phyloP scores from a whole-genome alignment of 2,888 invertebrate species.

The Platycheirus albimanus region DNA sequence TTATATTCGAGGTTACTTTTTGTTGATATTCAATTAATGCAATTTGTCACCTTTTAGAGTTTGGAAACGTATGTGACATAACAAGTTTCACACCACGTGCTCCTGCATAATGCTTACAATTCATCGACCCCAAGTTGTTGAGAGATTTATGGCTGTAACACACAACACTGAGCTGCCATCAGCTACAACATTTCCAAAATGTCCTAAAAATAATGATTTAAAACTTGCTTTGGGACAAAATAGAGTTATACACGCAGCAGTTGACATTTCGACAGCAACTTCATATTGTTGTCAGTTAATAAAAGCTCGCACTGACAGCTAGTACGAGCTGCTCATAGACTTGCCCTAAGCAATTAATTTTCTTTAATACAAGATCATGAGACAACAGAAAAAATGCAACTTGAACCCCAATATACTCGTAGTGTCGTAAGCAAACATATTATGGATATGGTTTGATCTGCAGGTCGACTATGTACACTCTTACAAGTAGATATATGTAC shows the following conservation, averaged over 20 bases:
- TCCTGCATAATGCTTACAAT: conserved; percentile 20
- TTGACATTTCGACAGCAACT: conserved; percentile 66
- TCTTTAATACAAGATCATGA: conserved; percentile 16
- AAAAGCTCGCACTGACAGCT: conserved; percentile 37
- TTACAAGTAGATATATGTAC: too few species aligned
- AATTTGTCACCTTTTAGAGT: conserved; percentile 13
- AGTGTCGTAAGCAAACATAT: conserved; percentile 4
- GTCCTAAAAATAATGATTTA: conserved; percentile 62
- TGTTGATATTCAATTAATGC: not conserved
- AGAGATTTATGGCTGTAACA: conserved; percentile 32
- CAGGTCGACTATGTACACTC: not conserved
- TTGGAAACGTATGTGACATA: not conserved
- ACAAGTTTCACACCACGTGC: not conserved
- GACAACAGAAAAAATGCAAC: conserved; percentile 19
- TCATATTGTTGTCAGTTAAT: conserved; percentile 65
- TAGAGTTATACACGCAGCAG: conserved; percentile 55
- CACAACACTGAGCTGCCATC: conserved; percentile 25
- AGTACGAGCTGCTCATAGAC: conserved; percentile 34
- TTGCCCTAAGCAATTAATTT: conserved; percentile 58
- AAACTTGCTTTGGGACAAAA: conserved; percentile 39
- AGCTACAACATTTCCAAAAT: conserved; percentile 43
- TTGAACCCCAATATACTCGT: not conserved
- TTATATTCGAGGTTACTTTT: not conserved
- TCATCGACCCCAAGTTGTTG: conserved; percentile 38
- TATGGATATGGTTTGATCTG: not conserved